phyloP scores from a whole-genome alignment of 2,113 vertebrate genomes.

The Cynopterus brachyotis region DNA sequence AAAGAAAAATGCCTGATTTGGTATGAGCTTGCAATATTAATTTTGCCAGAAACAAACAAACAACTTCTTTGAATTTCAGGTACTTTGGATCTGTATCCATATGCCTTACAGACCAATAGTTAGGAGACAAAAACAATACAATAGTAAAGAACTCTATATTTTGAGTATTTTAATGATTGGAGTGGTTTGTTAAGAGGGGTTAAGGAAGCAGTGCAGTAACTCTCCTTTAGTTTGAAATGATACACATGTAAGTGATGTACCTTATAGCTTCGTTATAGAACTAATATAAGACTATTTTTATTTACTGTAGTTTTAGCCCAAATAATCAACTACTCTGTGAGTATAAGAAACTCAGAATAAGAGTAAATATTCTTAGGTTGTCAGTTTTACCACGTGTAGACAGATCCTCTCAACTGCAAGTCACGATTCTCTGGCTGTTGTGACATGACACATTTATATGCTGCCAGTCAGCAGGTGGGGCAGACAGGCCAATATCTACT shows the following conservation, averaged over 20 bases:
- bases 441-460: too few species aligned
- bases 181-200: background rate
- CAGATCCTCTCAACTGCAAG: background rate
- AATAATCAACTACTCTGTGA: background rate
- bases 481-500: background rate
- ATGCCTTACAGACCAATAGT: background rate
- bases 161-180: background rate
- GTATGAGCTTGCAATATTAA: background rate
- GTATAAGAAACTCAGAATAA: background rate
- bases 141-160: background rate
- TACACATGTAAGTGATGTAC: background rate
- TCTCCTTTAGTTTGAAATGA: background rate
- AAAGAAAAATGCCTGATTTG: background rate
- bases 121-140: background rate
- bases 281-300: background rate
- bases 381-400: background rate
- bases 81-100: background rate
- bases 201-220: background rate
- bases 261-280: background rate
- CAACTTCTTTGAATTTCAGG: background rate
- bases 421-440: background rate
- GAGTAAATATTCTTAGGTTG: background rate
- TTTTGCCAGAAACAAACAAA: background rate
- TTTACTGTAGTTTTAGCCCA: background rate
- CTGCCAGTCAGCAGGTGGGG: background rate